phyloP scores from a whole-genome alignment of 2,113 vertebrate genomes.

The Eurypyga helias region DNA sequence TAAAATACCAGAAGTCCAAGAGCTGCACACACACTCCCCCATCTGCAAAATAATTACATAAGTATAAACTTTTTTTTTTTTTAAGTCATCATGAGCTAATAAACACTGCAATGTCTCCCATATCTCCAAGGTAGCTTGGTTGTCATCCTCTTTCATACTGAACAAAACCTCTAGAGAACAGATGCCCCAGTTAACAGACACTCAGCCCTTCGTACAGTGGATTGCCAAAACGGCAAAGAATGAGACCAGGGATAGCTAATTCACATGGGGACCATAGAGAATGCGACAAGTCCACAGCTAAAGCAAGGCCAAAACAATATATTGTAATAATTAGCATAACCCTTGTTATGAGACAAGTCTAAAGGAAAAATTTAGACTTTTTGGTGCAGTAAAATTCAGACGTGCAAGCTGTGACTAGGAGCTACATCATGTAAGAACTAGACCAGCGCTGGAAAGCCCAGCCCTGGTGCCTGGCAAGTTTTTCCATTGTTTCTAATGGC shows the following conservation, averaged over 20 bases:
- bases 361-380: not conserved
- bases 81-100: not conserved
- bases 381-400: not conserved
- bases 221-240: not conserved
- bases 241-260: not conserved
- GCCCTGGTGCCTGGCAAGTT: not conserved
- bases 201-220: not conserved
- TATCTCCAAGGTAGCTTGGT: not conserved
- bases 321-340: not conserved
- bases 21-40: not conserved
- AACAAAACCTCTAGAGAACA: not conserved
- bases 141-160: not conserved
- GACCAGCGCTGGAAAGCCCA: not conserved
- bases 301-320: not conserved
- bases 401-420: not conserved
- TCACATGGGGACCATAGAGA: not conserved
- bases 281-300: not conserved
- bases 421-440: not conserved
- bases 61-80: not conserved
- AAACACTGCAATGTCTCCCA: not conserved
- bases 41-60: not conserved
- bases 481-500: not conserved
- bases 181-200: constrained; percentile 6
- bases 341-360: not conserved
- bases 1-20: not conserved